Base-by-base conservation (phyloP, 2,797 vertebrate genomes). In the Helicolenus hilgendorfi region DNA sequence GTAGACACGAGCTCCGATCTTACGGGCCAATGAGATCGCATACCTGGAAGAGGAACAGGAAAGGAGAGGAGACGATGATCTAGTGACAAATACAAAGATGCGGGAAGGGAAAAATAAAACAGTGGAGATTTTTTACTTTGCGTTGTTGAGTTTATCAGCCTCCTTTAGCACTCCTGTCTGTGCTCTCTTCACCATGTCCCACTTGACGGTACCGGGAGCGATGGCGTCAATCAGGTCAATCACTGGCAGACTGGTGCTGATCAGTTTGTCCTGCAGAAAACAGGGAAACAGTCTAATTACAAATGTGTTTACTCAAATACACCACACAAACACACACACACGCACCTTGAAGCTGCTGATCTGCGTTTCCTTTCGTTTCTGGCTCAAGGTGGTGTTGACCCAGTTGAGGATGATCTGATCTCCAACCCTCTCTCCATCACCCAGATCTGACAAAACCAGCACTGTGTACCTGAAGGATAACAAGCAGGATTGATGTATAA, bases 1-100 rank as follows among this genome's bases (percentile, higher is more conserved):
- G 2, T 99, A 99, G 88, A 99, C 99, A 73, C 98, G 98, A 79
- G 98, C 98, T 71, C 99, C 99, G 0, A 99, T 99, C 96, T 99
- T 99, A 81, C 99, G 98, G 82, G 99, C 98, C 93, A 99, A 95
- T 53, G 99, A 99, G 97, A 99, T 97, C 4, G 98, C 99, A 3
- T 99, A 99, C 96, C 99, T 99, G 95, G 7, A 82, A 93, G 29
- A 22, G 27, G 49, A 84, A 41, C 5, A 45, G 38, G 36, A 73
- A 29, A 59, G 29, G 2, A 68, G 1, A 71, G 20, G 0, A 20
- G 13, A 56, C 0, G 7, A 70, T 14, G 13, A 77, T 14, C 13
- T 3, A 7, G 26, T 2, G 2, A 53, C 13, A 65, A 14, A 63
- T 11, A 11, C 15, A 33, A 78, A 64, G 58, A 56, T 8, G 27